Evolutionary conservation across 1,140 invertebrate species (phyloP).

Genomic region (Heliconius nattereri): DNA sequence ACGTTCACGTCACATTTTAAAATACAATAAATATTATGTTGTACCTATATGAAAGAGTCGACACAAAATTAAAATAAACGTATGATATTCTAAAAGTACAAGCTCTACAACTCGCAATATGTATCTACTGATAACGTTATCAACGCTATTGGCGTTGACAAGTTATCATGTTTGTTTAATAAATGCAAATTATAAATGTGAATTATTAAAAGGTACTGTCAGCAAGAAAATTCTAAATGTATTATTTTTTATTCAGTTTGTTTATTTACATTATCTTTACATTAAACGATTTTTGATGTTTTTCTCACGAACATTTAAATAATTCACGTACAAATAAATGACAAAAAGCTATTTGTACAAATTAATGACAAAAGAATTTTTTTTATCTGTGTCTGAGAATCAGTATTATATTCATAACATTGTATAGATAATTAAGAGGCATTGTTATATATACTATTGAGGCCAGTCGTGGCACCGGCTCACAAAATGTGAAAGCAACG

Average conservation of each 20-base stretch:
- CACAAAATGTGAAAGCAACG: too few species aligned
- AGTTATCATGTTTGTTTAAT: constrained; percentile 62
- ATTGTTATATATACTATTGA: background rate
- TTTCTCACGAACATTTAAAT: too few species aligned
- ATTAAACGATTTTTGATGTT: background rate
- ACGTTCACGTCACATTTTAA: background rate
- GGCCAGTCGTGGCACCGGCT: too few species aligned
- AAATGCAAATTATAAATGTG: constrained; percentile 46
- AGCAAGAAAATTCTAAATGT: constrained; percentile 17
- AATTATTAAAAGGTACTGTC: constrained; percentile 46
- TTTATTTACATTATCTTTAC: background rate
- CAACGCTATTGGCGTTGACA: constrained; percentile 58
- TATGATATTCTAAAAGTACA: constrained; percentile 13
- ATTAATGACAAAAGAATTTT: too few species aligned
- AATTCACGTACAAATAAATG: too few species aligned
- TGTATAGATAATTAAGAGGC: background rate
- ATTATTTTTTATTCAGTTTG: background rate
- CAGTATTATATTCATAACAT: background rate
- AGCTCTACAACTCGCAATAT: constrained; percentile 24
- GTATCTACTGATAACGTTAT: constrained; percentile 59
- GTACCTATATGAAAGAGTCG: background rate
- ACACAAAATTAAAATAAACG: background rate
- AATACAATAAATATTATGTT: background rate
- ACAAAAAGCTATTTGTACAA: too few species aligned
- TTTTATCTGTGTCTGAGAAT: too few species aligned